These are phyloP conservation scores for Lithophane ornitopus DNA, from an alignment of 2,888 invertebrate species.

Conservation along the genomic window DNA sequence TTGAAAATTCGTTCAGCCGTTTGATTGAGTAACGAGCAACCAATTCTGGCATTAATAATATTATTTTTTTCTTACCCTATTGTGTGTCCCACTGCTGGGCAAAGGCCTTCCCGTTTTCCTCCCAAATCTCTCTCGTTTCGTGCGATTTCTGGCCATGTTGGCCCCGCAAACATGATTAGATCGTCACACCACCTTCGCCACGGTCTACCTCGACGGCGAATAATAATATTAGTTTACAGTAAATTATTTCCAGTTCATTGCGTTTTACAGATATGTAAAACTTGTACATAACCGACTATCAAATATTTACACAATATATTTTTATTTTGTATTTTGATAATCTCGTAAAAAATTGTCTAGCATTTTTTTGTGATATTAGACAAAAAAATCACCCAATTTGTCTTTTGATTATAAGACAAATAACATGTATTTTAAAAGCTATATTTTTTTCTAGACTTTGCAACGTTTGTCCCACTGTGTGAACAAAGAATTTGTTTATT, in stretches of 20 bases:
- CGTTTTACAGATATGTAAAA: background rate
- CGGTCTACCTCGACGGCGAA: too few species aligned
- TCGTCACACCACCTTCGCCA: too few species aligned
- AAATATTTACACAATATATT: background rate
- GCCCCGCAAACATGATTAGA: too few species aligned
- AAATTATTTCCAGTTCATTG: background rate
- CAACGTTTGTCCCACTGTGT: conserved; percentile 7
- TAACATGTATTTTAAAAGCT: background rate
- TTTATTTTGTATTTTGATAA: background rate
- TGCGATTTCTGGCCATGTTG: too few species aligned
- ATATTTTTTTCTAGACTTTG: conserved; percentile 7
- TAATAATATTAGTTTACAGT: background rate
- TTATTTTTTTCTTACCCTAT: too few species aligned
- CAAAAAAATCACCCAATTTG: background rate
- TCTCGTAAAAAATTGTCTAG: background rate
- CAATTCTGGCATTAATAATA: background rate
- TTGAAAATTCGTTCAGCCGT: background rate
- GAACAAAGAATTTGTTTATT: conserved; percentile 26
- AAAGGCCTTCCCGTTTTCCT: too few species aligned
- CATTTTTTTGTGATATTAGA: background rate
- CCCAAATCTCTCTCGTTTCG: too few species aligned
- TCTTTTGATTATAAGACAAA: background rate
- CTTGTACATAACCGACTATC: background rate
- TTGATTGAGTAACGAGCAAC: background rate
- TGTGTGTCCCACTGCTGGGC: too few species aligned